Base-by-base conservation (phyloP, 1,140 invertebrate genomes). In the Hirudo medicinalis region DNA sequence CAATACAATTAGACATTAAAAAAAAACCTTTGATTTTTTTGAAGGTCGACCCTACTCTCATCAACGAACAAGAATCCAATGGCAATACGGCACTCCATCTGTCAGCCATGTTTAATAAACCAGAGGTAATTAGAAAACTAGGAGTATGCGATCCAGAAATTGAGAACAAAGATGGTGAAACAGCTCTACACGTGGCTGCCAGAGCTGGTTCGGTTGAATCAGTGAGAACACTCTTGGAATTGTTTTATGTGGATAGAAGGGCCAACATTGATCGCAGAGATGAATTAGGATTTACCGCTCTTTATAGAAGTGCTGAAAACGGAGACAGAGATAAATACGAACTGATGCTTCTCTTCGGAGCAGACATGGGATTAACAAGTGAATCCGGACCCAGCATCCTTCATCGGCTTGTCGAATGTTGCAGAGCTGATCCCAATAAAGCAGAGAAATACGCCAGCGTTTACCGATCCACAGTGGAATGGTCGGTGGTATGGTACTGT, bases 41-140 rank as follows among this genome's bases (percentile, higher is more conserved):
- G 43, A 49, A 63, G 57, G 29, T 53, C 69, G 49, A 70, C 25
- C n/a, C 36, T 2, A 53, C 29, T 13, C 75, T 76, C 74, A 70
- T 80, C 4, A 78, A 80, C 66, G 76, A 76, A 25, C 72, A 74
- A 67, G 79, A 80, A 36, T 67, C 71, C 13, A 68, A 75, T 13
- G 77, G 78, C 11, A 78, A 80, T 69, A 80, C 76, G 71, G 74
- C 76, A 9, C 70, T 80, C 5, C 79, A 80, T 72, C 71, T 78
- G n/a, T 78, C 79, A 13, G 78, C 77, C 36, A 75, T 76, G 66
- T 74, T 74, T 74, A 76, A 78, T 36, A 74, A 71, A n/a, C 76
- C 77, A 11, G 78, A 78, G 43, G 77, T 80, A 2, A 71, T 80
- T 27, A 78, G 77, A 76, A 76, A 78, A 29, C 78, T 79, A 43